phyloP scores from a whole-genome alignment of 2,113 vertebrate genomes.

The Etia nguti region DNA sequence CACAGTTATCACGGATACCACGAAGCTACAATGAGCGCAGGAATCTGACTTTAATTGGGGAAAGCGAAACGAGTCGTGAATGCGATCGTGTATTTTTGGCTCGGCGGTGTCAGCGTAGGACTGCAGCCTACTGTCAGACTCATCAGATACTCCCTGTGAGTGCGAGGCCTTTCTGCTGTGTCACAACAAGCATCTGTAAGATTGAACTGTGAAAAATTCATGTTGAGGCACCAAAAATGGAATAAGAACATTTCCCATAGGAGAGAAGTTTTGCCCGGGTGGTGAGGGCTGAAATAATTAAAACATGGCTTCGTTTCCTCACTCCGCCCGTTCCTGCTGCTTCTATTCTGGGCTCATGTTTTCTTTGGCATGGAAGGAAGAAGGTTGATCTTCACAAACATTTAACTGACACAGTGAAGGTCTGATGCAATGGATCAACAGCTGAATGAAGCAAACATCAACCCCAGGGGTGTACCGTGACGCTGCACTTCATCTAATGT shows the following conservation, averaged over 20 bases:
- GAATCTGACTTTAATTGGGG: neutral
- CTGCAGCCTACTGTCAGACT: neutral
- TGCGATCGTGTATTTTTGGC: neutral
- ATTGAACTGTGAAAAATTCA: constrained; percentile 10
- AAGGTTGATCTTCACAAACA: neutral
- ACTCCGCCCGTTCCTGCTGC: neutral
- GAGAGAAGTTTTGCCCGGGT: neutral
- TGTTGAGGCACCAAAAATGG: neutral
- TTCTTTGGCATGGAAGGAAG: neutral
- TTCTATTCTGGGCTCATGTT: neutral
- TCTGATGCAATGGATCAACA: neutral
- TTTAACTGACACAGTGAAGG: neutral
- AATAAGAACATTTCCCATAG: neutral
- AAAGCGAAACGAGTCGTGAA: neutral
- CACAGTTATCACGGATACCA: neutral
- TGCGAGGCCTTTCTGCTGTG: neutral
- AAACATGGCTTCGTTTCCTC: neutral
- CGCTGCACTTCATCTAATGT: neutral
- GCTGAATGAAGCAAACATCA: too few species aligned
- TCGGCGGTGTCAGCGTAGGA: neutral
- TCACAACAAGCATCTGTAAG: neutral
- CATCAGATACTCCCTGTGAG: neutral
- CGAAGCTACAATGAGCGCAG: neutral
- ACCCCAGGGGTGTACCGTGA: neutral
- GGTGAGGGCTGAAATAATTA: neutral